These are phyloP conservation scores for Vireo altiloquus DNA, from an alignment of 2,113 vertebrate species.

Conservation along the genomic window DNA sequence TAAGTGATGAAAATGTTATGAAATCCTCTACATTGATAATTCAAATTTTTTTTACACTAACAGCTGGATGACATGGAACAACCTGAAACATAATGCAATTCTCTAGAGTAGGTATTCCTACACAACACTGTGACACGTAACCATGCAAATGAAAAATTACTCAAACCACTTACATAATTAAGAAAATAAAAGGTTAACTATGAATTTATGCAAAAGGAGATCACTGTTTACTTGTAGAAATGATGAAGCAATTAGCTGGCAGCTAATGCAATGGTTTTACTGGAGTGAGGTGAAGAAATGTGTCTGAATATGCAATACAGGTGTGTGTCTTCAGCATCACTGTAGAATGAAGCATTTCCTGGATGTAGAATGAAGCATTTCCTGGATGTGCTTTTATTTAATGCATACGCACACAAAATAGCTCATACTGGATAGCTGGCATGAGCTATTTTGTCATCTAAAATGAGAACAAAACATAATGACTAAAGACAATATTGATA, in stretches of 20 bases:
- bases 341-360: background rate
- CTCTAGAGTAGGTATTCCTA: background rate
- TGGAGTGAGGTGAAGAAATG: background rate
- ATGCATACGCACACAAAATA: background rate
- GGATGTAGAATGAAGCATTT: background rate
- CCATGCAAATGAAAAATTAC: background rate
- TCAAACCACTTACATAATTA: background rate
- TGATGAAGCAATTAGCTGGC: background rate
- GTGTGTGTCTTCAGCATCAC: background rate
- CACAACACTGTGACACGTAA: background rate
- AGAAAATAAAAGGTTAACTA: background rate
- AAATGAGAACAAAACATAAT: background rate
- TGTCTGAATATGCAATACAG: background rate
- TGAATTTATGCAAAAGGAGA: background rate
- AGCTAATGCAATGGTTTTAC: background rate
- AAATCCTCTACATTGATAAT: background rate
- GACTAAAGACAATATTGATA: background rate
- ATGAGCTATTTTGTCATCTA: background rate
- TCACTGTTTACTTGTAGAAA: background rate
- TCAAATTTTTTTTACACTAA: background rate
- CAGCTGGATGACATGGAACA: background rate
- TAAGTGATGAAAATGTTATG: background rate
- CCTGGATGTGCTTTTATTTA: background rate
- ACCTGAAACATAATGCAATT: background rate
- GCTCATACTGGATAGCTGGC: background rate